Percentiles rank a stretch among this genome's conserved stretches.
Conservation (phyloP, 2,888 invertebrate species). For the Arenicola marina region DNA sequence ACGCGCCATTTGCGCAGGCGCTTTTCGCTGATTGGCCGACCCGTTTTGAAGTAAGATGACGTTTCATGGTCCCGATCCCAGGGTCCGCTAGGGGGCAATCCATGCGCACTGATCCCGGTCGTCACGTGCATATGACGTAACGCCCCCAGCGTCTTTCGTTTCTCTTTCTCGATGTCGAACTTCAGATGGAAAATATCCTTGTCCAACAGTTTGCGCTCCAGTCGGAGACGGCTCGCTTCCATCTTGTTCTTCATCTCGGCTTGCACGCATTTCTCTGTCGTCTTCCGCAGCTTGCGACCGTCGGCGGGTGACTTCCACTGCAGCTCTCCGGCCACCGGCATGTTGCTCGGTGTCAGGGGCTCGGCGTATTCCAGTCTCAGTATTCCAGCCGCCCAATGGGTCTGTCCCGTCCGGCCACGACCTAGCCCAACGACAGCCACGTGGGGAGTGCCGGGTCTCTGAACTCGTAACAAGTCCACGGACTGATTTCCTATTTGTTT, state of each 20-base stretch:
- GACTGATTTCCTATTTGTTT: no score
- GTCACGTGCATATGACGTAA: slow-evolving; percentile 5
- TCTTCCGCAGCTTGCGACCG: no score
- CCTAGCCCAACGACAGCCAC: no score
- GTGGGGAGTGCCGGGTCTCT: no score
- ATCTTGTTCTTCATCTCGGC: slow-evolving; percentile 20
- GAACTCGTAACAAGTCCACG: no score
- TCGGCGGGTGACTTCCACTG: no score
- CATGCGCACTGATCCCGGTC: slow-evolving; percentile 4
- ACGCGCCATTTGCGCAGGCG: slow-evolving; percentile 12
- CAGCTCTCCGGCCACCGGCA: no score
- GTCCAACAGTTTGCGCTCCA: slow-evolving; percentile 6
- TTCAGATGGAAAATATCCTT: neutral
- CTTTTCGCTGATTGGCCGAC: slow-evolving; percentile 9
- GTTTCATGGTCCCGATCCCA: slow-evolving; percentile 2
- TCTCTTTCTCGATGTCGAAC: slow-evolving; percentile 10
- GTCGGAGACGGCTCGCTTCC: slow-evolving; percentile 7
- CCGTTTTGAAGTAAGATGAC: slow-evolving; percentile 7
- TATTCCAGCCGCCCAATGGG: no score
- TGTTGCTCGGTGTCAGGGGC: no score
- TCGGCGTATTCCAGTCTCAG: no score
- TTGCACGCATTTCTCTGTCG: slow-evolving; percentile 8
- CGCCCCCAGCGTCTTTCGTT: neutral
- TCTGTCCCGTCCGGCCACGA: no score
- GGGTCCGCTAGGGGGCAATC: slow-evolving; percentile 6